Conservation (phyloP, 2,797 vertebrate genomes). For the Microctenopoma steveboyesi region DNA sequence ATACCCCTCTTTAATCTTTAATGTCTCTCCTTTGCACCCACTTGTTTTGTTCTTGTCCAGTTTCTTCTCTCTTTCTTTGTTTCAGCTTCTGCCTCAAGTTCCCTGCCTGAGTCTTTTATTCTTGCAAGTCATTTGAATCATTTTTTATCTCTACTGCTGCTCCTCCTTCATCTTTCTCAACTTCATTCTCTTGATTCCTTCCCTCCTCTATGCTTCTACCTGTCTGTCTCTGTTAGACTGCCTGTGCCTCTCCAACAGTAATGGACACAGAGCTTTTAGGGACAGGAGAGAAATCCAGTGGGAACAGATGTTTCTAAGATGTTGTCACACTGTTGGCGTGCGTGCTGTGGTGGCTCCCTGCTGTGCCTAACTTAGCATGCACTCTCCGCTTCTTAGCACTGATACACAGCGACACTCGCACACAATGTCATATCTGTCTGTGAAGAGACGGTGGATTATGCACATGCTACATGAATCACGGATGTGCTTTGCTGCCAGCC, state of each 20-base stretch:
- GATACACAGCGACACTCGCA: conserved; percentile 27
- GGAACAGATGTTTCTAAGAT: conserved; percentile 67
- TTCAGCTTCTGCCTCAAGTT: neutral
- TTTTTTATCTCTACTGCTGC: neutral
- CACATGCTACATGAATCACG: conserved; percentile 15
- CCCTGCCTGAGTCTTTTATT: neutral
- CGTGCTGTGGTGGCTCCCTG: conserved; percentile 52
- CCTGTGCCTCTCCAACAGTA: conserved; percentile 39
- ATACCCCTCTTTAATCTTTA: conserved; percentile 63
- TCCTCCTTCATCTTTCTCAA: conserved; percentile 11
- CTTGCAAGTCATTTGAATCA: neutral
- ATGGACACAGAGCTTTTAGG: conserved; percentile 59
- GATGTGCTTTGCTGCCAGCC: conserved; percentile 57
- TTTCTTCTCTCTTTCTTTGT: conserved; percentile 25
- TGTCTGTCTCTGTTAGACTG: conserved; percentile 30
- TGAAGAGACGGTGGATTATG: conserved; percentile 49
- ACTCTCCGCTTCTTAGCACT: conserved; percentile 34
- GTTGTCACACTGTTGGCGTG: conserved; percentile 69
- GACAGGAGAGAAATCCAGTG: conserved; percentile 63
- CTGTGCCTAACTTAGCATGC: conserved; percentile 66
- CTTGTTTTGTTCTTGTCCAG: conserved; percentile 46
- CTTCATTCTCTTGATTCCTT: conserved; percentile 20
- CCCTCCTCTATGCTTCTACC: conserved; percentile 16
- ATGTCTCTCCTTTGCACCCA: conserved; percentile 35
- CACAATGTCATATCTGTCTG: conserved; percentile 31